Evolutionary conservation across 1,140 invertebrate species (phyloP), one percentile per base, ranked within the genome.

Genomic region (Drosophila obscura): DNA sequence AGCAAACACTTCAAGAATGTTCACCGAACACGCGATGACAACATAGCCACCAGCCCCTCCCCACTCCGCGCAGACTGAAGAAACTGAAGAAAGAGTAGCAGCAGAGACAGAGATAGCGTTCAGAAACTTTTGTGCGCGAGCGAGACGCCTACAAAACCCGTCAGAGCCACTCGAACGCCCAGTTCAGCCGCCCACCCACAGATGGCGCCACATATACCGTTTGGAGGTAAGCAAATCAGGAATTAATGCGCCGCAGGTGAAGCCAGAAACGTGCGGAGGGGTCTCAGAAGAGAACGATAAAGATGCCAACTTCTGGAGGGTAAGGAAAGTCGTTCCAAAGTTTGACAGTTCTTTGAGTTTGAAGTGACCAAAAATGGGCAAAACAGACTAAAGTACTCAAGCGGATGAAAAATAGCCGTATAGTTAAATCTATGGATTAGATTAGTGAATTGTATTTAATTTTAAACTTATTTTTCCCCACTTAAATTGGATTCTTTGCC

Each of bases 11-110:
- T 76, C 28, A 55, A 60, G 52, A 83, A 75, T 74, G 79, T 55
- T 62, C 44, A 59, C 44, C 59, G n/a, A 77, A 64, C 71, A 80
- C 76, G 77, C 77, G 64, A 80, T 67, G 63, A 59, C 64, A 75
- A 72, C 72, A 67, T 2, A 56, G 35, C 22, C n/a, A 28, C 45
- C 19, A 4, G 11, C 35, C 35, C 3, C 31, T 13, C 11, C 4
- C 11, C 11, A 11, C 4, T 2, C 9, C 3, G 19, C 11, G 13
- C 26, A 52, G 15, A 44, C 50, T n/a, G 16, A 28, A 11, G 6
- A 15, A 1, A 8, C 7, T 8, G 26, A 0, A n/a, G 43, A 15
- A 15, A 3, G 19, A 48, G 22, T 22, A n/a, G 15, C 55, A 63
- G 15, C 4, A 28, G 26, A 9, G 19, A 19, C 15, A 28, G 5